Evolutionary conservation across 2,888 invertebrate genomes (phyloP), one percentile per base, ranked within the genome.

Genomic region (Schizaphis graminum): DNA sequence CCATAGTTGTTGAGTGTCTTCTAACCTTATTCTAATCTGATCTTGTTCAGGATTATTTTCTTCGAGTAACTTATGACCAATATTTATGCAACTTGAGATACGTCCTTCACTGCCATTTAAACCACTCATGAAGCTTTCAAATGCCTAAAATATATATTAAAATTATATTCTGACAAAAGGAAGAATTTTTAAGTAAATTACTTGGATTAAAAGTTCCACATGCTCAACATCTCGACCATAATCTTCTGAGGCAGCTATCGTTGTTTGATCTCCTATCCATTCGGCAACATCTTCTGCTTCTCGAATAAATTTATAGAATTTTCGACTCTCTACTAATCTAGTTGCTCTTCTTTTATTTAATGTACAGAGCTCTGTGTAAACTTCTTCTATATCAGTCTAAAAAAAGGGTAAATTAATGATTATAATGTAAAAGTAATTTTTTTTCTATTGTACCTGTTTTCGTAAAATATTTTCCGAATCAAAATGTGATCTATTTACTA

Each of bases 151-250:
- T 84, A 77, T 87, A 53, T 11, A 26, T 90, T 35, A 67, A 16
- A 67, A 77, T 47, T n/a, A 84, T 35, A 24, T 61, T 85, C 11
- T 11, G 13, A 56, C 28, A 57, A 89, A 57, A 89, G 44, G 41
- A 21, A 24, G 7, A 8, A 26, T 94, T 53, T 26, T 49, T 8
- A 41, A 91, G 56, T 44, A 86, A 86, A 61, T 94, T 94, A 95
- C 97, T 95, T 98, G 97, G 95, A 99, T 99, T 67, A 99, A 96
- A 24, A 99, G 97, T 96, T 99, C 99, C 0, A 99, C 99, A 95
- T 99, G 99, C 95, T 99, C 99, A 16, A 99, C 98, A 96, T 99
- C 99, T 93, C 98, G 97, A 0, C 99, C 99, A 96, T 99, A 99
- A 96, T 99, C 99, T 96, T 99, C 99, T 53, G 98, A 98, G 28